Base-by-base conservation (phyloP, 2,113 vertebrate species). In the Taxidea taxus region DNA sequence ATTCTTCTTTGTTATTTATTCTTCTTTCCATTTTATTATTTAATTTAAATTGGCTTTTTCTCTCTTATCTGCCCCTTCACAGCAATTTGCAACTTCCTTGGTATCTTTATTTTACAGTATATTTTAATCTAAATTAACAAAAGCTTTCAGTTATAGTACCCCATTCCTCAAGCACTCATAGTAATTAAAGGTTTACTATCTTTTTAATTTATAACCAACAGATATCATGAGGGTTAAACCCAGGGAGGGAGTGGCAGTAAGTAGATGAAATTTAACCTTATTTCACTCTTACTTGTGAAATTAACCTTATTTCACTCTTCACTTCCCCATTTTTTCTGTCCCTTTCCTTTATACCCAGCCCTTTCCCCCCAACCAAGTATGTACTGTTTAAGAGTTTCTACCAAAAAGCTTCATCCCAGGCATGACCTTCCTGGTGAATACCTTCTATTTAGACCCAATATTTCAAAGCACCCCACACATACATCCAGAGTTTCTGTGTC, bases 1-100 rank as follows among this genome's bases (percentile, higher is more conserved):
- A 94, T 90, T 90, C 21, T 92, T 60, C 37, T 72, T 12, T 54
- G 29, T 96, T 90, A 93, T 94, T 84, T 92, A 68, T 88, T 49
- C 13, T 47, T 89, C 34, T 85, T 92, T 87, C 27, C 16, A 77
- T 82, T 96, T 91, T 39, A 18, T 93, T 88, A 72, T 90, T 95
- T 89, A n/a, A 49, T 56, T 92, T 64, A 64, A 92, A 89, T 58
- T 87, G 51, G 23, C 4, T 56, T 94, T 85, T 86, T 62, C 37
- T 81, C 44, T 16, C 62, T 87, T 89, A 82, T 90, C 42, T 77
- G 15, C 44, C 27, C 13, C 60, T 75, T 74, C 29, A 66, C 29
- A 70, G 77, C 20, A 85, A 83, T 95, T 91, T 94, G 51, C 37
- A 86, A 68, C 72, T 66, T 91, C 23, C 88, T 31, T 93, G 34